Percentiles rank a stretch among this genome's conserved stretches.
Evolutionary conservation across 2,888 invertebrate genomes (phyloP).

Genomic region (Hypomecis atomaria): DNA sequence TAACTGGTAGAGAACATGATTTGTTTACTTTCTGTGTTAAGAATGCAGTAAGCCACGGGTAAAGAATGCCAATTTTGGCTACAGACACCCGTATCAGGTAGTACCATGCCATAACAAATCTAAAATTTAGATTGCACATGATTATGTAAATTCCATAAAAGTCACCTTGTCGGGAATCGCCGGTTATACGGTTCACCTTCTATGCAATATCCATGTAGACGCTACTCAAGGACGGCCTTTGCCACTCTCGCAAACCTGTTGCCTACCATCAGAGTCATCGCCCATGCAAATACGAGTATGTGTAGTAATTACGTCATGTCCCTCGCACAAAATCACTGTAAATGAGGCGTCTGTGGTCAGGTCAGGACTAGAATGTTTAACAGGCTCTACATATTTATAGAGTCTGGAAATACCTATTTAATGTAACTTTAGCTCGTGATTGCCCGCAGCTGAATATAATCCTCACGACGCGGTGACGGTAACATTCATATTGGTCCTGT

Average conservation of each 20-base stretch:
- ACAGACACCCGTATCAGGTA: neutral
- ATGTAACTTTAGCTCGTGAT: too few relatives aligned
- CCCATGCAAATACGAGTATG: slow-evolving; percentile 27
- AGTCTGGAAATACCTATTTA: neutral
- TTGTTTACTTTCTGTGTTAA: too few relatives aligned
- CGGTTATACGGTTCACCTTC: slow-evolving; percentile 33
- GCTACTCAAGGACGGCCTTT: slow-evolving; percentile 50
- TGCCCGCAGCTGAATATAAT: too few relatives aligned
- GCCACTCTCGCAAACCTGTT: slow-evolving; percentile 45
- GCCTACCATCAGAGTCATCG: slow-evolving; percentile 35
- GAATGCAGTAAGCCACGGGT: too few relatives aligned
- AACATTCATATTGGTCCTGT: too few relatives aligned
- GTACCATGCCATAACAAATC: neutral
- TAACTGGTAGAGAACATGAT: too few relatives aligned
- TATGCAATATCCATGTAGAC: slow-evolving; percentile 30
- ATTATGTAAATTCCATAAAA: slow-evolving; percentile 20
- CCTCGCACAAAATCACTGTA: slow-evolving; percentile 14
- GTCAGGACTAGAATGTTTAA: slow-evolving; percentile 16
- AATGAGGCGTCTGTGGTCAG: slow-evolving; percentile 2
- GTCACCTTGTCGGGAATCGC: slow-evolving; percentile 24
- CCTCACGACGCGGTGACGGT: too few relatives aligned
- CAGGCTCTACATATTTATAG: slow-evolving; percentile 13
- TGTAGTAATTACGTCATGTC: slow-evolving; percentile 33
- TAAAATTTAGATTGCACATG: slow-evolving; percentile 18
- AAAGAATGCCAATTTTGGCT: neutral